phyloP scores from a whole-genome alignment of 2,113 vertebrate species.

The Atrichornis clamosus region DNA sequence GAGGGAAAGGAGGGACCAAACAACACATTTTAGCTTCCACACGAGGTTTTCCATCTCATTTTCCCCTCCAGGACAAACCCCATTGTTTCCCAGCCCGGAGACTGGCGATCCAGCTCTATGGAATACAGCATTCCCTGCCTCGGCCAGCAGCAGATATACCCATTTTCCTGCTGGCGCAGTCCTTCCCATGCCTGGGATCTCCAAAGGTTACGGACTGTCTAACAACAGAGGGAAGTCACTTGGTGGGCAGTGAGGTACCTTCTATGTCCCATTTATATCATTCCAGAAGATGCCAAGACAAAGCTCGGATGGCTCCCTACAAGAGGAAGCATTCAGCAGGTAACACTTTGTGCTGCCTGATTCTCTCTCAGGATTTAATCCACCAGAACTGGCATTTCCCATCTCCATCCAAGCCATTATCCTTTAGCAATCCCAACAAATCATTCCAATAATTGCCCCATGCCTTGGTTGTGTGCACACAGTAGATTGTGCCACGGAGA shows the following conservation, averaged over 20 bases:
- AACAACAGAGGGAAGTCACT: neutral
- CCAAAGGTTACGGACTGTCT: neutral
- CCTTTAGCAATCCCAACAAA: neutral
- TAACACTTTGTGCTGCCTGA: neutral
- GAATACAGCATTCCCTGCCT: neutral
- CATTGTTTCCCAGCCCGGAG: neutral
- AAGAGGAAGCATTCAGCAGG: neutral
- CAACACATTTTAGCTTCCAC: neutral
- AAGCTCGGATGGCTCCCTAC: neutral
- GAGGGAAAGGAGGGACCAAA: neutral
- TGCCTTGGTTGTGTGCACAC: fast-evolving
- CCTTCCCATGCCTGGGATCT: neutral
- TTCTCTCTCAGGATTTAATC: neutral
- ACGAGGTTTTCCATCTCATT: neutral
- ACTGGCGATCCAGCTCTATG: neutral
- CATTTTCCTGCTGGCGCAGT: neutral
- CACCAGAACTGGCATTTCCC: neutral
- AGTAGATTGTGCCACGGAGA: neutral
- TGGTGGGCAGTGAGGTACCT: neutral
- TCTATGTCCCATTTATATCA: neutral
- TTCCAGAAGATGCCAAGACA: neutral
- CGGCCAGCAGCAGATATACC: neutral
- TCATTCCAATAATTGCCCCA: neutral
- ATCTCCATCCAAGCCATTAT: neutral
- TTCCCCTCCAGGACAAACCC: neutral